Evolutionary conservation across 2,888 invertebrate genomes (phyloP).

Genomic region (Agrilus biguttatus): DNA sequence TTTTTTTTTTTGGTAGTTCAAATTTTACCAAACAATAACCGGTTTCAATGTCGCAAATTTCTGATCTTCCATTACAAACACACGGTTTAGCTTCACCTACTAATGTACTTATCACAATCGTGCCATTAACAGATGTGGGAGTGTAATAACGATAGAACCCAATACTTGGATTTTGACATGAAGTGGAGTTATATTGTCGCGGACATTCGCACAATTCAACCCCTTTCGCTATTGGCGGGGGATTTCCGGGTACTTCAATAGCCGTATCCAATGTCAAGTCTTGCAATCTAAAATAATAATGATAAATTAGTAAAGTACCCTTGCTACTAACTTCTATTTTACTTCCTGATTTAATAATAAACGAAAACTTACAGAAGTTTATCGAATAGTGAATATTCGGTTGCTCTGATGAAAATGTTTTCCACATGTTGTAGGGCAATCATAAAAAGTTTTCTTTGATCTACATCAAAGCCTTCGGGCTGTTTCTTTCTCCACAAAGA

Average conservation of each 20-base stretch:
- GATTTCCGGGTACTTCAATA: slow-evolving; percentile 48
- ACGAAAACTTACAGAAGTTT: slow-evolving; percentile 37
- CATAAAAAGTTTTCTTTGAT: slow-evolving; percentile 73
- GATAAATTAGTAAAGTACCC: not conserved
- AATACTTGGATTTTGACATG: slow-evolving; percentile 77
- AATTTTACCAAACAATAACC: slow-evolving; percentile 66
- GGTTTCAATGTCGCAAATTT: slow-evolving; percentile 65
- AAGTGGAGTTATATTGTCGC: slow-evolving; percentile 63
- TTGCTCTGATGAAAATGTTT: slow-evolving; percentile 57
- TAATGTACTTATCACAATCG: slow-evolving; percentile 62
- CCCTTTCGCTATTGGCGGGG: slow-evolving; percentile 56
- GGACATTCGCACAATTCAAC: slow-evolving; percentile 83
- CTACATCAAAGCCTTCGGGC: slow-evolving; percentile 33
- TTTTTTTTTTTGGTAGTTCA: too few relatives aligned
- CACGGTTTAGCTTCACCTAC: slow-evolving; percentile 64
- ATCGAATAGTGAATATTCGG: slow-evolving; percentile 42
- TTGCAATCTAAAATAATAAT: slow-evolving; percentile 38
- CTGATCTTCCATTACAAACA: slow-evolving; percentile 65
- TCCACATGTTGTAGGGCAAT: slow-evolving; percentile 79
- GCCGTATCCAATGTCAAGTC: slow-evolving; percentile 77
- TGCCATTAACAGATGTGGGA: slow-evolving; percentile 40
- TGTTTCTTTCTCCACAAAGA: slow-evolving; percentile 51
- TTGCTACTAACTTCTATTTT: not conserved
- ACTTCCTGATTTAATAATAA: not conserved
- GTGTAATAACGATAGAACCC: slow-evolving; percentile 73